A percentile compares a stretch with the other conserved stretches of the same genome.
Evolutionary conservation across 2,797 vertebrate species (phyloP).

Genomic region (Anableps anableps): DNA sequence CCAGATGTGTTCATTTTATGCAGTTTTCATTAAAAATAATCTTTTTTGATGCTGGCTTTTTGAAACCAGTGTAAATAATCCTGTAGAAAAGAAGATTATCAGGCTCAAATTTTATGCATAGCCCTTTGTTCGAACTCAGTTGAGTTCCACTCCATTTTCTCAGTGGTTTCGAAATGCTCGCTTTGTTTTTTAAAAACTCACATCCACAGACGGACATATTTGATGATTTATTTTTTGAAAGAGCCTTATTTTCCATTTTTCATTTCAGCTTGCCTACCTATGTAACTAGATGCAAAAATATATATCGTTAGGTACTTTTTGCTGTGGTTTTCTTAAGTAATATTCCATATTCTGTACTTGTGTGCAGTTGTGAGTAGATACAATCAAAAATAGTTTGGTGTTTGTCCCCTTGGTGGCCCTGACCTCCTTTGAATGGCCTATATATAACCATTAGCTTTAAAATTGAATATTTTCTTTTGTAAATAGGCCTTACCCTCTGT

Average conservation of each 20-base stretch:
- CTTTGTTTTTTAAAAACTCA: not conserved
- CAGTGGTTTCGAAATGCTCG: not conserved
- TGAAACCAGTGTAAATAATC: not conserved
- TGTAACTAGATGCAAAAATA: not conserved
- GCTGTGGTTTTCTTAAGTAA: not conserved
- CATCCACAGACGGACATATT: not conserved
- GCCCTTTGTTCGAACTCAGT: not conserved
- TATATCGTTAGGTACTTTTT: not conserved
- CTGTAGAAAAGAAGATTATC: not conserved
- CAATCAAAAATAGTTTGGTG: conserved; percentile 32
- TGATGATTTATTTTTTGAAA: not conserved
- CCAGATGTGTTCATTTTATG: not conserved
- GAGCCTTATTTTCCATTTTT: not conserved
- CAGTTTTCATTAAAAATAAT: not conserved
- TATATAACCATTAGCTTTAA: conserved; percentile 51
- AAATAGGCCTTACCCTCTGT: conserved; percentile 15
- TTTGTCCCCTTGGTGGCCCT: conserved; percentile 43
- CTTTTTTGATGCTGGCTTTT: not conserved
- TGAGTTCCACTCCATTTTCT: not conserved
- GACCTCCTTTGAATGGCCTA: conserved; percentile 59
- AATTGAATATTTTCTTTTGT: conserved; percentile 20
- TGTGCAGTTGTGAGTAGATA: conserved; percentile 7
- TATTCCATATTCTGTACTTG: not conserved
- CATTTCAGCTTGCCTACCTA: not conserved
- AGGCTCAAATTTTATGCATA: not conserved